Evolutionary conservation across 2,888 invertebrate species (phyloP).

Genomic region (Cheilosia scutellata): DNA sequence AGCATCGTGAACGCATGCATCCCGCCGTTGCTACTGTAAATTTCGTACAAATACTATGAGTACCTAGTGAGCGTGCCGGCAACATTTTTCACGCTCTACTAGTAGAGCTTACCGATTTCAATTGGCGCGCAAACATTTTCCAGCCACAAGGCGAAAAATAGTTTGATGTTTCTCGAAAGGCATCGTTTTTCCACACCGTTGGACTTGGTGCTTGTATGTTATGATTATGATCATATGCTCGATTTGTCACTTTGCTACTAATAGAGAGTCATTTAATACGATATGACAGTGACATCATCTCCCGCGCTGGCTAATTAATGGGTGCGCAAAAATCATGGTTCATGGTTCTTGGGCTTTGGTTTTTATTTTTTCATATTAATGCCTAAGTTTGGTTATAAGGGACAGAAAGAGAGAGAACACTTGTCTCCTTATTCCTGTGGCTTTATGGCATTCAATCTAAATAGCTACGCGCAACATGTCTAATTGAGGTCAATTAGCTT

Average conservation of each 20-base stretch:
- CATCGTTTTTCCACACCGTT: slow-evolving; percentile 67
- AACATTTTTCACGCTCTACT: slow-evolving; percentile 73
- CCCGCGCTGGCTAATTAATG: slow-evolving; percentile 29
- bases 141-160: slow-evolving; percentile 57
- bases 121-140: slow-evolving; percentile 49
- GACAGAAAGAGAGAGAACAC: slow-evolving; percentile 7
- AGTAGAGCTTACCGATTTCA: slow-evolving; percentile 72
- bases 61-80: slow-evolving; percentile 19
- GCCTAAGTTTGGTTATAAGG: slow-evolving; percentile 7
- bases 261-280: slow-evolving; percentile 37
- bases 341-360: slow-evolving; percentile 24
- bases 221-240: slow-evolving; percentile 37
- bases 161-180: slow-evolving; percentile 54
- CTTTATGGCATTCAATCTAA: slow-evolving; percentile 30
- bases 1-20: slow-evolving; percentile 46
- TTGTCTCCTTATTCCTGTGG: slow-evolving; percentile 32
- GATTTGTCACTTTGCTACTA: slow-evolving; percentile 49
- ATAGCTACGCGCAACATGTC: slow-evolving; percentile 76
- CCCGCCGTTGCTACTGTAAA: slow-evolving; percentile 18
- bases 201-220: not conserved
- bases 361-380: slow-evolving; percentile 7
- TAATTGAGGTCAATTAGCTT: slow-evolving; percentile 83
- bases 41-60: slow-evolving; percentile 22
- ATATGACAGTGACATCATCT: slow-evolving; percentile 69
- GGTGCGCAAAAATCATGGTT: slow-evolving; percentile 55